Evolutionary conservation across 2,797 vertebrate species (phyloP).

Genomic region (Platyrinchus mystaceus): DNA sequence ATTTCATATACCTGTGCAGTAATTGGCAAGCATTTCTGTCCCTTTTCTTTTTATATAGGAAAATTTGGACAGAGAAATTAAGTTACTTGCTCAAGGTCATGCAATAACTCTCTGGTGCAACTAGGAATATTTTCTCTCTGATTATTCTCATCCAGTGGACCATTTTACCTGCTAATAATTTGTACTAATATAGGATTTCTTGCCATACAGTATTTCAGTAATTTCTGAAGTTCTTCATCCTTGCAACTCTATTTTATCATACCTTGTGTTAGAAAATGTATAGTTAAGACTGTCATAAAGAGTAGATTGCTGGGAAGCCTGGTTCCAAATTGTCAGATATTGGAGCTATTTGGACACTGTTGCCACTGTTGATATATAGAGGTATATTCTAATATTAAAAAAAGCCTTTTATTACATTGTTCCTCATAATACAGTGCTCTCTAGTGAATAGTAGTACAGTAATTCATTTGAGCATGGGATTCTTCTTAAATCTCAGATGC

Average conservation of each 20-base stretch:
- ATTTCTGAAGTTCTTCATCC: slow-evolving; percentile 55
- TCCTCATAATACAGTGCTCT: slow-evolving; percentile 50
- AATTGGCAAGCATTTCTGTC: neutral
- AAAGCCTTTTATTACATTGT: slow-evolving; percentile 52
- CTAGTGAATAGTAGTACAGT: slow-evolving; percentile 41
- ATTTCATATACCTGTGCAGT: neutral
- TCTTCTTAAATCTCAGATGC: slow-evolving; percentile 68
- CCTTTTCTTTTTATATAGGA: neutral
- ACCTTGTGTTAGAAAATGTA: slow-evolving; percentile 36
- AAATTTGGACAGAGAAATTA: neutral
- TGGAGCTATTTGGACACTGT: slow-evolving; percentile 43
- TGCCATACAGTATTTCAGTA: slow-evolving; percentile 30
- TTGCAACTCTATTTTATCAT: slow-evolving; percentile 46
- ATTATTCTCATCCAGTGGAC: slow-evolving; percentile 5
- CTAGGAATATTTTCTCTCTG: slow-evolving; percentile 28
- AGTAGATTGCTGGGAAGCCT: slow-evolving; percentile 2
- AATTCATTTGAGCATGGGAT: slow-evolving; percentile 62
- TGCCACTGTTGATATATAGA: slow-evolving; percentile 52
- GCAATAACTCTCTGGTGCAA: neutral
- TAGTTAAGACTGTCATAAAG: slow-evolving; percentile 56
- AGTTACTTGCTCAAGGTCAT: slow-evolving; percentile 47
- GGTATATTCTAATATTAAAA: slow-evolving; percentile 49
- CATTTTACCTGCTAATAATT: slow-evolving; percentile 44
- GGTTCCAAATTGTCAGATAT: slow-evolving; percentile 52
- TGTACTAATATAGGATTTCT: slow-evolving; percentile 21